Evolutionary conservation across 2,113 vertebrate species (phyloP).

Genomic region (Notarius quadriscutis): DNA sequence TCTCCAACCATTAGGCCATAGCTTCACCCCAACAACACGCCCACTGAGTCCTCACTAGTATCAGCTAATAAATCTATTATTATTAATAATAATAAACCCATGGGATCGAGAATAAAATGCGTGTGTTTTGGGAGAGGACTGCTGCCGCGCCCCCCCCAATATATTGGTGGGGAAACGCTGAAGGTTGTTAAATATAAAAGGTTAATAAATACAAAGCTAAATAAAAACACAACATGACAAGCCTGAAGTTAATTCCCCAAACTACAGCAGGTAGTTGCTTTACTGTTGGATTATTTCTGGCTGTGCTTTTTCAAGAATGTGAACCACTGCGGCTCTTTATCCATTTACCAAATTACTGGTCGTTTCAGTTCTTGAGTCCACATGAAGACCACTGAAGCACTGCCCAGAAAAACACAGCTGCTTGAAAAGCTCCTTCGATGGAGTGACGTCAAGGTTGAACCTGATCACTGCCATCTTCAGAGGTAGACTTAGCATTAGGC

Average conservation of each 20-base stretch:
- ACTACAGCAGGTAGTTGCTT: conserved; percentile 21
- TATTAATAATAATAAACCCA: background rate
- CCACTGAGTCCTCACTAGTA: background rate
- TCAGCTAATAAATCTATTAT: background rate
- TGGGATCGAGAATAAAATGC: no score
- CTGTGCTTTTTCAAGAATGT: conserved; percentile 8
- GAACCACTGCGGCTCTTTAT: conserved; percentile 13
- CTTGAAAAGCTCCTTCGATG: conserved; percentile 55
- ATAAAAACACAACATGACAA: background rate
- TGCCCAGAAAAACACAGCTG: conserved; percentile 56
- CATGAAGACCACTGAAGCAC: conserved; percentile 52
- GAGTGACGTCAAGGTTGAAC: conserved; percentile 60
- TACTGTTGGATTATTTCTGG: conserved; percentile 54
- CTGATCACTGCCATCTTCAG: conserved; percentile 46
- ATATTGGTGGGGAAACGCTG: no score
- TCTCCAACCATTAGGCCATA: no score
- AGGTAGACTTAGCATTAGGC: no score
- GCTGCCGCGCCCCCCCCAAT: no score
- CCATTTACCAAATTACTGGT: background rate
- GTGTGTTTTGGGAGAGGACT: no score
- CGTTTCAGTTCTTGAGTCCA: conserved; percentile 27
- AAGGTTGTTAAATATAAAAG: no score
- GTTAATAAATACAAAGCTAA: no score
- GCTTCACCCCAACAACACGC: background rate
- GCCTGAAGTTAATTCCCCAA: background rate